phyloP scores from a whole-genome alignment of 2,888 invertebrate species.

The Teleogryllus oceanicus region DNA sequence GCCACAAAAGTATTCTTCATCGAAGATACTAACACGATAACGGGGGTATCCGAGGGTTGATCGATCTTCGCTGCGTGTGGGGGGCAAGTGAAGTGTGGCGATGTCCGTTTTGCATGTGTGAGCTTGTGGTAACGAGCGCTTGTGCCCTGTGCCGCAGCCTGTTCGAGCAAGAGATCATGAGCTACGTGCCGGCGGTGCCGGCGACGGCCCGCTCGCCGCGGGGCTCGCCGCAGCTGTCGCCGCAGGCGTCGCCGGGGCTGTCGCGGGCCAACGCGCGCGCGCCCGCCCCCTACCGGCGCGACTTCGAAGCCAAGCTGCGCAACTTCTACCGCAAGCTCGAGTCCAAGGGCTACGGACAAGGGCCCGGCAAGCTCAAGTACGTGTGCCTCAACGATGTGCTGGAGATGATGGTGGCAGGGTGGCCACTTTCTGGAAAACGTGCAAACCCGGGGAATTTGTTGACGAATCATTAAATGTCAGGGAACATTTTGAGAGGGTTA shows the following conservation, averaged over 20 bases:
- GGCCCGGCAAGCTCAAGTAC: conserved; percentile 94
- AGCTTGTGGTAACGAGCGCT: no score
- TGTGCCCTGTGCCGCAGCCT: conserved; percentile 62
- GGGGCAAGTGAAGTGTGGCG: no score
- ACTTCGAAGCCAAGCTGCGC: conserved; percentile 91
- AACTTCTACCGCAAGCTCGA: conserved; percentile 93
- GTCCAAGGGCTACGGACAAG: conserved; percentile 95
- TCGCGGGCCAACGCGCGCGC: conserved; percentile 67
- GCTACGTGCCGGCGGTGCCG: conserved; percentile 75
- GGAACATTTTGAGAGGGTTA: no score
- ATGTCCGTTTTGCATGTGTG: no score
- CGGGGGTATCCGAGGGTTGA: no score
- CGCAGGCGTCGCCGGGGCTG: conserved; percentile 77
- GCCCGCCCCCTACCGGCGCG: conserved; percentile 85
- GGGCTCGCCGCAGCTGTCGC: conserved; percentile 64
- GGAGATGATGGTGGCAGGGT: no score
- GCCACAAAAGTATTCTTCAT: no score
- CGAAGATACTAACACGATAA: no score
- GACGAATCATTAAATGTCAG: no score
- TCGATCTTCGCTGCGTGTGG: no score
- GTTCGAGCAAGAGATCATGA: conserved; percentile 98
- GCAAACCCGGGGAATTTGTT: no score
- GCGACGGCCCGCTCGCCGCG: conserved; percentile 53
- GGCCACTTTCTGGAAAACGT: no score
- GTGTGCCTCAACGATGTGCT: conserved; percentile 43